A percentile compares a stretch with the other conserved stretches of the same genome.
Evolutionary conservation across 2,113 vertebrate species (phyloP).

Genomic region (Eudyptes chrysolophus): DNA sequence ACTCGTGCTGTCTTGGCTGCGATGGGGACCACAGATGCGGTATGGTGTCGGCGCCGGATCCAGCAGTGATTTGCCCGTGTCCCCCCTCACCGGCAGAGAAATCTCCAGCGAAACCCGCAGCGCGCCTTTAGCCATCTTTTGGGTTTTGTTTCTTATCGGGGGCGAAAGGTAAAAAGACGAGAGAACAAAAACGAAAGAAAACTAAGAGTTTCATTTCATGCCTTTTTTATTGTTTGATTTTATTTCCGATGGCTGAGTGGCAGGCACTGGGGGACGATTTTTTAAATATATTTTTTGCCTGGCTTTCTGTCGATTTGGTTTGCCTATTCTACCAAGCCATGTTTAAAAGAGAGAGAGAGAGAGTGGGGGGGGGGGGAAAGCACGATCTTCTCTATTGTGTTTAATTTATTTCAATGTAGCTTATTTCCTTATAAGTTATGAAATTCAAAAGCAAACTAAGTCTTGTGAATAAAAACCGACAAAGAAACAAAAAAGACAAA

Average conservation of each 20-base stretch:
- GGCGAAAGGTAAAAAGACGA: conserved; percentile 45
- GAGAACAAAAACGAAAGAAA: not conserved
- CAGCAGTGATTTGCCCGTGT: not conserved
- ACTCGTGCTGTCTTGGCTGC: conserved; percentile 34
- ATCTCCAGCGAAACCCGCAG: not conserved
- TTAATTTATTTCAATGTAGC: conserved; percentile 86
- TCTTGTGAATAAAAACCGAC: conserved; percentile 86
- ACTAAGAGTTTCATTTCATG: conserved; percentile 31
- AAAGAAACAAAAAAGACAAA: not conserved
- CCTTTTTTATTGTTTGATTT: conserved; percentile 26
- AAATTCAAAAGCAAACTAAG: conserved; percentile 69
- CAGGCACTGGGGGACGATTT: conserved; percentile 7
- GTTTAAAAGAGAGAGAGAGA: not conserved
- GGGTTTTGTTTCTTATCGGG: conserved; percentile 23
- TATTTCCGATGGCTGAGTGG: conserved; percentile 47
- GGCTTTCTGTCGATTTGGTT: conserved; percentile 58
- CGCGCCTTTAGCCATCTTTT: not conserved
- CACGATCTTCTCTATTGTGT: conserved; percentile 69
- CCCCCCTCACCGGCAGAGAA: not conserved
- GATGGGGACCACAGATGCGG: conserved; percentile 52
- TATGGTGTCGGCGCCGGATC: not conserved
- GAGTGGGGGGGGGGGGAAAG: not conserved
- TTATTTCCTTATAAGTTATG: conserved; percentile 84
- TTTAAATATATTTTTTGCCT: conserved; percentile 47
- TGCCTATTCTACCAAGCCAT: conserved; percentile 37